These are phyloP conservation scores for Platysteira castanea DNA, from an alignment of 2,113 vertebrate genomes.

Conservation along the genomic window DNA sequence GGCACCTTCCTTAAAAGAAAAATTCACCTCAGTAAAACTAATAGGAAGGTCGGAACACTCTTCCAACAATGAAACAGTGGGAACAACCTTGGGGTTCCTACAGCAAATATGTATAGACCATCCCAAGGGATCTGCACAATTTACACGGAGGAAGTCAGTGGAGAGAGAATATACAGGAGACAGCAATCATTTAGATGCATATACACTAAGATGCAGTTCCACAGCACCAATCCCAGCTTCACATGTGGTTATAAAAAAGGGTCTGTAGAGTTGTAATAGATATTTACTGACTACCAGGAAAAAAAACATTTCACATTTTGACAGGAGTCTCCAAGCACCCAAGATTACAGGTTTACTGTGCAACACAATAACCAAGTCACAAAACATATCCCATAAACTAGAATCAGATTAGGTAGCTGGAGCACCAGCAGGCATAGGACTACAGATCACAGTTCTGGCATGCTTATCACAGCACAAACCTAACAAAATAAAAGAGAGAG, in stretches of 20 bases:
- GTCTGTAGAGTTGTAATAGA: not conserved
- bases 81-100: not conserved
- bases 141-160: not conserved
- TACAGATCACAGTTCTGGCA: not conserved
- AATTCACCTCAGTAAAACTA: not conserved
- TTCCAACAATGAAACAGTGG: not conserved
- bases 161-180: not conserved
- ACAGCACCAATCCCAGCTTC: not conserved
- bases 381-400: not conserved
- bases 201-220: not conserved
- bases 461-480: not conserved
- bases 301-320: not conserved
- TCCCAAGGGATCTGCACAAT: not conserved
- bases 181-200: not conserved
- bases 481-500: not conserved
- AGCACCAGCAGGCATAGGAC: not conserved
- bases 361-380: not conserved
- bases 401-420: not conserved
- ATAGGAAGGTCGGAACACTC: not conserved
- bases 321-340: not conserved
- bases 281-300: not conserved
- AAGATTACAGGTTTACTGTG: not conserved
- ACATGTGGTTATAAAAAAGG: not conserved
- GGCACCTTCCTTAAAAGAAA: not conserved
- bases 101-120: not conserved